Percentiles rank a stretch among this genome's conserved stretches.
Conservation (phyloP, 2,113 vertebrate species). For the Hirundichthys speculiger region DNA sequence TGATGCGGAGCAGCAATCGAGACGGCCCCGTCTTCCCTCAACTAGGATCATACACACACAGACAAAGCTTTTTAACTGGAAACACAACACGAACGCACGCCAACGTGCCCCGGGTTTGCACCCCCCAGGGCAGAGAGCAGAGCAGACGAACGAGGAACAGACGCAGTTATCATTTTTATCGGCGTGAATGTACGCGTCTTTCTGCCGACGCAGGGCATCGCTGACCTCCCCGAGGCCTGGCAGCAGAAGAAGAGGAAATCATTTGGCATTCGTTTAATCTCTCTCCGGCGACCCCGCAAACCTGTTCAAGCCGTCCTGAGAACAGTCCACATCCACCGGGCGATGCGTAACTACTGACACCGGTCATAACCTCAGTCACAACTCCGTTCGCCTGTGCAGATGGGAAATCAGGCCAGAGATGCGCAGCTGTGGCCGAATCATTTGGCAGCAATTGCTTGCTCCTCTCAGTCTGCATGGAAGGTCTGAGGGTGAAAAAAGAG, state of each 20-base stretch:
- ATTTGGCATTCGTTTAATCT: conserved; percentile 61
- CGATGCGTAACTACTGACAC: conserved; percentile 53
- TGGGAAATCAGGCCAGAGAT: conserved; percentile 42
- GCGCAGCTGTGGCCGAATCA: conserved; percentile 47
- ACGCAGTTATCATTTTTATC: conserved; percentile 29
- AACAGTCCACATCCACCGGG: conserved; percentile 39
- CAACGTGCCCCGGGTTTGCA: conserved; percentile 9
- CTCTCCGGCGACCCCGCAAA: conserved; percentile 32
- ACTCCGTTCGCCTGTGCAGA: conserved; percentile 39
- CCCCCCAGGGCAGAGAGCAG: conserved; percentile 20
- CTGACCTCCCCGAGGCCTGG: conserved; percentile 33
- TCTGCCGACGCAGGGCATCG: conserved; percentile 12
- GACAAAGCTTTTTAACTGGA: conserved; percentile 24
- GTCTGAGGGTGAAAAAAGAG: conserved; percentile 21
- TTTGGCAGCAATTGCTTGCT: conserved; percentile 37
- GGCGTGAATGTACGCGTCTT: conserved; percentile 12
- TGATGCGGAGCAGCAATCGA: conserved; percentile 11
- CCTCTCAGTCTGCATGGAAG: conserved; percentile 7
- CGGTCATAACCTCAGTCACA: conserved; percentile 52
- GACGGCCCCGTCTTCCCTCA: conserved; percentile 10
- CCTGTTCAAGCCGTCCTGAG: conserved; percentile 36
- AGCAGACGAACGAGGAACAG: conserved; percentile 45
- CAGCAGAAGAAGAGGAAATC: conserved; percentile 26
- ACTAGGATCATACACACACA: conserved; percentile 25
- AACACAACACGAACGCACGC: conserved; percentile 26